Base-by-base conservation (phyloP, 2,113 vertebrate genomes). In the Chaetodon trifascialis region DNA sequence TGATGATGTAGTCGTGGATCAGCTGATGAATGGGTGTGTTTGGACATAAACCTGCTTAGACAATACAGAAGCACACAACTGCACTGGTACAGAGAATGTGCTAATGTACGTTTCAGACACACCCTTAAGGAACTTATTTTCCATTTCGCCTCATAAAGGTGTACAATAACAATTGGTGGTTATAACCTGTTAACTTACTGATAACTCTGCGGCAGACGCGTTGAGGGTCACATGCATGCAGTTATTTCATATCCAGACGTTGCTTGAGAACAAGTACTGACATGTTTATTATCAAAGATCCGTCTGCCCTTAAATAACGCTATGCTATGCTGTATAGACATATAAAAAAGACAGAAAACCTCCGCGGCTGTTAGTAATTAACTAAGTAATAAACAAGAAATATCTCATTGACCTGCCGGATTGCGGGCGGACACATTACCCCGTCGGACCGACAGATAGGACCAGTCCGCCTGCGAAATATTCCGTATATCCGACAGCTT, bases 401-500 rank as follows among this genome's bases (percentile, higher is more conserved):
- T 34, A 47, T 52, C 11, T 23, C 8, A 66, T 17, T 77, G 58
- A 91, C 88, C 88, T 91, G 59, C 6, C 16, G 34, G 2, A 25
- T 10, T 9, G n/a, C 2, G 4, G 21, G 4, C 46, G 68, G 86
- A 86, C 52, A 82, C 40, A 68, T 85, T 77, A 75, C 4, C 3
- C 1, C 0, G 70, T 46, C 0, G 88, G 30, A 30, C 30, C 30
- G 30, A 30, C 2, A 30, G 30, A 30, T 30, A 30, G 30, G 71
- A 90, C 72, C 30, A 5, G 85, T 90, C 86, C 90, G 73, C 82
- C 69, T 23, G 17, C 25, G 0, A 90, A 91, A 73, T 11, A 42
- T 14, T 82, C 84, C 89, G 89, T 40, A 3, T 2, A 30, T 15
- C 14, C 4, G 3, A 7, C 2, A 23, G 0, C 15, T 7, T 8